phyloP scores from a whole-genome alignment of 2,888 invertebrate species.

The Clunio marinus region DNA sequence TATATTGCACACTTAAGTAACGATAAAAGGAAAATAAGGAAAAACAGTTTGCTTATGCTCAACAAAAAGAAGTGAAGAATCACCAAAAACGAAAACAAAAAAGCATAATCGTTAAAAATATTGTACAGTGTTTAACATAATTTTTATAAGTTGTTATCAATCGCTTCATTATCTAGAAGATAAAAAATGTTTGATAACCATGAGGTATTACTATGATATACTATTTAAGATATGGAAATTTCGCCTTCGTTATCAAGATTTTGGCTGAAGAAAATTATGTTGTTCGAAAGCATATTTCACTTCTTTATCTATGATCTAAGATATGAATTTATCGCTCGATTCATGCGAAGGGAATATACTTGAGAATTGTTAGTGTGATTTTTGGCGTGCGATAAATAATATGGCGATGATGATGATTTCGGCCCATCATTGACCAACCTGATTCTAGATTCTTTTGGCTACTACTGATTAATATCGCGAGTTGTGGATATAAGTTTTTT shows the following conservation, averaged over 20 bases:
- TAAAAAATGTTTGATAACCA: constrained; percentile 34
- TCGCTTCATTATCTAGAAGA: constrained; percentile 20
- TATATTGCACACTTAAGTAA: constrained; percentile 15
- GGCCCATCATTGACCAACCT: no score
- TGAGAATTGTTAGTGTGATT: constrained; percentile 13
- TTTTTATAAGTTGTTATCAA: constrained; percentile 25
- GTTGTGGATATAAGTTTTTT: constrained; percentile 8
- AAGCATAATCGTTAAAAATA: not conserved
- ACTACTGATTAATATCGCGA: constrained; percentile 8
- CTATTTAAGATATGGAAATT: constrained; percentile 22
- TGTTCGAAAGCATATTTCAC: constrained; percentile 29
- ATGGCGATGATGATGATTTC: not conserved
- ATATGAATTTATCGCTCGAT: constrained; percentile 26
- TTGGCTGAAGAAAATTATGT: constrained; percentile 21
- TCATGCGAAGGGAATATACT: not conserved
- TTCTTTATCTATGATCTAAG: constrained; percentile 21
- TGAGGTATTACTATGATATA: constrained; percentile 36
- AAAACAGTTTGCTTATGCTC: not conserved
- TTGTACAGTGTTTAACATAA: constrained; percentile 32
- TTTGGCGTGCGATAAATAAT: constrained; percentile 15
- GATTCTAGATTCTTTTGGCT: not conserved
- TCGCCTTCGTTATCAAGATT: not conserved
- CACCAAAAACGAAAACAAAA: not conserved
- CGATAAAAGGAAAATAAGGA: not conserved
- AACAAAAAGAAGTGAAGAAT: not conserved